Conservation (phyloP, 2,888 invertebrate genomes). For the Capitulum mitella region DNA sequence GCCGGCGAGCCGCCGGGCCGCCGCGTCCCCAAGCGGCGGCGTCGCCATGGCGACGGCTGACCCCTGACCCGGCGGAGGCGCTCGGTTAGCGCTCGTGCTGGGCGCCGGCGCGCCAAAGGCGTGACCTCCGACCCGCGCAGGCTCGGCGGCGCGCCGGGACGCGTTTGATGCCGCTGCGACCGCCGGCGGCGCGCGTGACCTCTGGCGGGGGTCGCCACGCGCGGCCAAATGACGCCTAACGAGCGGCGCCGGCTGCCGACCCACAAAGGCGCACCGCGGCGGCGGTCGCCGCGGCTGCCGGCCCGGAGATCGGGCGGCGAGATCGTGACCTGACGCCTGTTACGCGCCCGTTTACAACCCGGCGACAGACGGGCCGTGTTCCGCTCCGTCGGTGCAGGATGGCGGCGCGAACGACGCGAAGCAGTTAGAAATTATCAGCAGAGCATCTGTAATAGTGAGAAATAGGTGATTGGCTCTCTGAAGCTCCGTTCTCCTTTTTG, state of each 20-base stretch:
- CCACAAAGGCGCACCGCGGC: neutral
- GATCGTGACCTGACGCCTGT: too few species aligned
- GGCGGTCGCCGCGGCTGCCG: too few species aligned
- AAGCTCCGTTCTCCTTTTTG: too few species aligned
- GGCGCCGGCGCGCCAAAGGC: neutral
- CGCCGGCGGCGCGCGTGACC: neutral
- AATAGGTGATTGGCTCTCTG: too few species aligned
- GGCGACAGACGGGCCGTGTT: too few species aligned
- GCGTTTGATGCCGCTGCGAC: conserved; percentile 4
- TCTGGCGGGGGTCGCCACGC: neutral
- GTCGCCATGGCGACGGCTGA: neutral
- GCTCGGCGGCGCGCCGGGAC: neutral
- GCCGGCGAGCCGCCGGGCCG: neutral
- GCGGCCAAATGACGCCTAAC: conserved; percentile 8
- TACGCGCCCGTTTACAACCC: too few species aligned
- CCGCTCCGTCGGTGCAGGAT: too few species aligned
- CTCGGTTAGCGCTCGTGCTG: neutral
- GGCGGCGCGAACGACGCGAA: too few species aligned
- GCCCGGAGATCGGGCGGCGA: too few species aligned
- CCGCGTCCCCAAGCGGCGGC: neutral
- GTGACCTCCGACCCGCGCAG: neutral
- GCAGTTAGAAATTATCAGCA: too few species aligned
- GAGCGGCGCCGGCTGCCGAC: neutral
- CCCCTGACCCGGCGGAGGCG: neutral
- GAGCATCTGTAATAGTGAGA: too few species aligned